Conservation (phyloP, 1,140 invertebrate genomes). For the Lordiphosa collinella region DNA sequence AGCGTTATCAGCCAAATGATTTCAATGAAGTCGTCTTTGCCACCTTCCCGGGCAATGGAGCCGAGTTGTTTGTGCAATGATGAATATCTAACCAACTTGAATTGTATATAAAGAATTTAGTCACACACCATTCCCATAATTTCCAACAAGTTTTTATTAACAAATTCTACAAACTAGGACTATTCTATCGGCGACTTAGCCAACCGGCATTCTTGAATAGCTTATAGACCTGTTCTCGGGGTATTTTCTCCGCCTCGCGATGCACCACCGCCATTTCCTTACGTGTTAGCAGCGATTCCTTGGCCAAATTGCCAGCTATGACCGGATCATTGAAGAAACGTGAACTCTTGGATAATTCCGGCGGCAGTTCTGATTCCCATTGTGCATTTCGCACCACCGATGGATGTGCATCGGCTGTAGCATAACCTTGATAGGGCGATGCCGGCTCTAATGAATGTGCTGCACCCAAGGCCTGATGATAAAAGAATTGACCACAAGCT, state of each 20-base stretch:
- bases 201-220: constrained; percentile 87
- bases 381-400: constrained; percentile 82
- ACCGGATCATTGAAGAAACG: constrained; percentile 87
- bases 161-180: constrained; percentile 57
- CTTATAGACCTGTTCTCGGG: constrained; percentile 86
- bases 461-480: constrained; percentile 47
- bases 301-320: constrained; percentile 85
- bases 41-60: constrained; percentile 82
- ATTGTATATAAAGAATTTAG: constrained; percentile 35
- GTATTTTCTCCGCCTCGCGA: constrained; percentile 89
- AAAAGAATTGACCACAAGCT: constrained; percentile 55
- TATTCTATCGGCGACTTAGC: constrained; percentile 66
- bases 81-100: neutral
- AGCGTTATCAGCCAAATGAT: constrained; percentile 67
- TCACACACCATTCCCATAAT: constrained; percentile 5
- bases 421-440: constrained; percentile 53
- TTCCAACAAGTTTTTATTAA: constrained; percentile 40
- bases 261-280: constrained; percentile 88
- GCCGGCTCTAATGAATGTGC: constrained; percentile 31
- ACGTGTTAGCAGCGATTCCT: constrained; percentile 87
- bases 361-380: constrained; percentile 82
- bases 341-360: constrained; percentile 82
- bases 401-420: constrained; percentile 81
- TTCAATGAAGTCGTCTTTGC: constrained; percentile 82
- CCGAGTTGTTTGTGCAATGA: constrained; percentile 76